Conservation (phyloP, 1,140 invertebrate species). For the Laodelphax striatellus region DNA sequence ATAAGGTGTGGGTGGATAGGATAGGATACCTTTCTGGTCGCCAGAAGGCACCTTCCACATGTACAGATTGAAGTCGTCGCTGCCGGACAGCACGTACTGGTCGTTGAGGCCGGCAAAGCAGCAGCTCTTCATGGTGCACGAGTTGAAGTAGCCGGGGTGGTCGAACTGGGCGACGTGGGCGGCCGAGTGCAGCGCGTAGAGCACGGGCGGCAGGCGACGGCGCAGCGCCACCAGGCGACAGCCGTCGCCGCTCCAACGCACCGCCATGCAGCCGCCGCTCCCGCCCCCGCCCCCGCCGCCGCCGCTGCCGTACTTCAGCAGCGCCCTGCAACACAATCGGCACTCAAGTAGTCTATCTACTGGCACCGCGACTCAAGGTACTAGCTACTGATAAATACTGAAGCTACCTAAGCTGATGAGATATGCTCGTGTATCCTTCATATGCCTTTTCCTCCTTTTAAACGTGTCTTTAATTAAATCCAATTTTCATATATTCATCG, state of each 20-base stretch:
- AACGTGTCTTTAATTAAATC: no score
- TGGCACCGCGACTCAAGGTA: no score
- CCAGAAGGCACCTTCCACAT: conserved; percentile 91
- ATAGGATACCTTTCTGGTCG: no score
- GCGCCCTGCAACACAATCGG: conserved; percentile 27
- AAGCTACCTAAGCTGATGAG: no score
- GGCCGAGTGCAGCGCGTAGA: conserved; percentile 58
- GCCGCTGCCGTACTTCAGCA: conserved; percentile 32
- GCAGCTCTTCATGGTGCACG: conserved; percentile 94
- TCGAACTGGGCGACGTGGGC: conserved; percentile 74
- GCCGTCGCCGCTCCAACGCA: conserved; percentile 72
- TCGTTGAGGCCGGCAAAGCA: conserved; percentile 84
- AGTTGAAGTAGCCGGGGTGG: conserved; percentile 86
- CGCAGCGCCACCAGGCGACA: conserved; percentile 69
- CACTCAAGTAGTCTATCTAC: no score
- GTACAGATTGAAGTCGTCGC: conserved; percentile 91
- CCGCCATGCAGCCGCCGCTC: conserved; percentile 79
- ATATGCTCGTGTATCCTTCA: no score
- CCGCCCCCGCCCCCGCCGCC: conserved; percentile 30
- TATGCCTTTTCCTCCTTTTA: no score
- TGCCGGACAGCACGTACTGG: conserved; percentile 81
- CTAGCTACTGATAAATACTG: no score
- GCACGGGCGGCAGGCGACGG: conserved; percentile 67
- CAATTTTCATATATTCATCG: no score
- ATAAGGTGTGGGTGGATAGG: no score